Evolutionary conservation across 2,113 vertebrate species (phyloP).

Genomic region (Tenrec ecaudatus): DNA sequence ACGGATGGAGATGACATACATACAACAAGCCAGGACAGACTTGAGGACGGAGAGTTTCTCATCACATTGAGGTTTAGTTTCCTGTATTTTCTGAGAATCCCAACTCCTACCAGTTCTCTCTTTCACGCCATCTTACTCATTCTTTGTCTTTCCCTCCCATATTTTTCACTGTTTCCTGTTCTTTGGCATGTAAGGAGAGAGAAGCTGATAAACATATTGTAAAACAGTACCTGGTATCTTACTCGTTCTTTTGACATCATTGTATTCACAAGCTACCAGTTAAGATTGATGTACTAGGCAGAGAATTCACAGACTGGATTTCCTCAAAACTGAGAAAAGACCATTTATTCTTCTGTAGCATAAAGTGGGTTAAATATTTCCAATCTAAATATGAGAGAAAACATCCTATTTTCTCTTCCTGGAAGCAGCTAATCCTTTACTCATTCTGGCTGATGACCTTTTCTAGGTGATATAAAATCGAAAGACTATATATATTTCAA

Average conservation of each 20-base stretch:
- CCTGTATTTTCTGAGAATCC: neutral
- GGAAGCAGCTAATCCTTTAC: neutral
- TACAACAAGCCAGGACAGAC: neutral
- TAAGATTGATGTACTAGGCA: neutral
- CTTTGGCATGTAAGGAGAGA: neutral
- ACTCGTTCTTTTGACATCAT: too few relatives aligned
- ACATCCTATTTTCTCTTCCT: neutral
- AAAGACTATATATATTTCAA: neutral
- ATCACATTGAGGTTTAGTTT: neutral
- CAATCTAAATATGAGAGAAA: neutral
- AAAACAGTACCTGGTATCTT: too few relatives aligned
- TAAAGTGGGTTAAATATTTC: neutral
- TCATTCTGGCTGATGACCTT: neutral
- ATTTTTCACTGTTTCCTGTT: neutral
- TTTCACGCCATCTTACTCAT: accelerated
- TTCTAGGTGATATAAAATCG: neutral
- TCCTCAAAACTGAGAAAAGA: neutral
- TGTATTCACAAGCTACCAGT: too few relatives aligned
- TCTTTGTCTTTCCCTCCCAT: neutral
- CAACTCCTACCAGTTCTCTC: too few relatives aligned
- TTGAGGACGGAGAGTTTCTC: neutral
- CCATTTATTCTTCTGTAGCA: neutral
- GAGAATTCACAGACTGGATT: slow-evolving; percentile 1
- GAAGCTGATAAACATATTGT: neutral
- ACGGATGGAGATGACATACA: neutral